Evolutionary conservation across 2,888 invertebrate species (phyloP).

Genomic region (Syrphus vitripennis): DNA sequence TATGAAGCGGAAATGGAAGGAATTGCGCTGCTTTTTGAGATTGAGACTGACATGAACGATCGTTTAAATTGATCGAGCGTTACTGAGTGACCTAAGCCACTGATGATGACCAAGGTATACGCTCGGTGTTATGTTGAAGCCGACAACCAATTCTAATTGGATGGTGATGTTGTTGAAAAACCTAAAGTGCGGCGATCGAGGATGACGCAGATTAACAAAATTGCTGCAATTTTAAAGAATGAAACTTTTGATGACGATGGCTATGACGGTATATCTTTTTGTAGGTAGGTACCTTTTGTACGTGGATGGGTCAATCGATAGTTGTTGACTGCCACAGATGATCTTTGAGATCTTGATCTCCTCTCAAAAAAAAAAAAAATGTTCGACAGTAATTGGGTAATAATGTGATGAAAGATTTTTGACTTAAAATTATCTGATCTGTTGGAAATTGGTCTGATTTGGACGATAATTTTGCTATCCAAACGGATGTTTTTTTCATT

Average conservation of each 20-base stretch:
- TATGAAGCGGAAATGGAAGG: slow-evolving; percentile 61
- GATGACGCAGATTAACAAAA: slow-evolving; percentile 68
- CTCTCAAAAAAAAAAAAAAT: too few relatives aligned
- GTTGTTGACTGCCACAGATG: slow-evolving; percentile 58
- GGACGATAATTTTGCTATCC: neutral
- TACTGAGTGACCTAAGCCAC: slow-evolving; percentile 59
- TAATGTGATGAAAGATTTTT: slow-evolving; percentile 29
- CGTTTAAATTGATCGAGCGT: slow-evolving; percentile 67
- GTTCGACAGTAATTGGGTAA: slow-evolving; percentile 62
- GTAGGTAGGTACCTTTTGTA: neutral
- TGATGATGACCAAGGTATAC: slow-evolving; percentile 14
- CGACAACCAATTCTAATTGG: slow-evolving; percentile 57
- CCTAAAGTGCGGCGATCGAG: slow-evolving; percentile 18
- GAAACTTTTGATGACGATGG: slow-evolving; percentile 37
- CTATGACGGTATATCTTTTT: neutral
- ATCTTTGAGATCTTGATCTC: slow-evolving; percentile 47
- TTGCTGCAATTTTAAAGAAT: slow-evolving; percentile 59
- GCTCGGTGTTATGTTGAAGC: neutral
- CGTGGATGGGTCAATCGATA: slow-evolving; percentile 63
- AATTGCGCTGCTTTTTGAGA: too few relatives aligned
- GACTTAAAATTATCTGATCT: slow-evolving; percentile 5
- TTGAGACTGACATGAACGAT: slow-evolving; percentile 45
- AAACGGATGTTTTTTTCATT: neutral
- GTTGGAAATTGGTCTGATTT: slow-evolving; percentile 19
- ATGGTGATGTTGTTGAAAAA: neutral